phyloP scores from a whole-genome alignment of 2,888 invertebrate genomes.

The Acheta domesticus region DNA sequence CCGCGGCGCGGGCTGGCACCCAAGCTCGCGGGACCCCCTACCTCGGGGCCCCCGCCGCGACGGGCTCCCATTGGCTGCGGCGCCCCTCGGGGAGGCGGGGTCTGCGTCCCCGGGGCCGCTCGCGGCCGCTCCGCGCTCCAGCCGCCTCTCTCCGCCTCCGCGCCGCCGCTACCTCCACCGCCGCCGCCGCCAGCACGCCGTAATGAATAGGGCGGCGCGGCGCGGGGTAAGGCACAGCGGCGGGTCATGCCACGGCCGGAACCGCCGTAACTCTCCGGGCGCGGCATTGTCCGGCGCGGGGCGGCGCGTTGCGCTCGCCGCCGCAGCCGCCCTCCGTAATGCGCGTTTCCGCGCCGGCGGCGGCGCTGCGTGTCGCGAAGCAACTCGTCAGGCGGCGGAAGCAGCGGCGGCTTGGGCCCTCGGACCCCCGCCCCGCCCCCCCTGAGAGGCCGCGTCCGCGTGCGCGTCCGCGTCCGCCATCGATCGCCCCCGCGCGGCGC shows the following conservation, averaged over 20 bases:
- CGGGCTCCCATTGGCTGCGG: not conserved
- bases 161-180: not conserved
- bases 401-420: not conserved
- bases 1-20: not conserved
- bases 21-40: slow-evolving; percentile 6
- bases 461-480: not conserved
- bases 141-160: not conserved
- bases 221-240: not conserved
- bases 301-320: not conserved
- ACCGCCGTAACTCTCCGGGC: slow-evolving; percentile 1
- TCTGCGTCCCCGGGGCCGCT: slow-evolving; percentile 1
- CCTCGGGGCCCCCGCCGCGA: slow-evolving; percentile 6
- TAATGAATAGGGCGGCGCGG: slow-evolving; percentile 3
- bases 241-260: slow-evolving; percentile 18
- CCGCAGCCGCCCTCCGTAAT: not conserved
- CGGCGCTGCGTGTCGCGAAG: slow-evolving; percentile 18
- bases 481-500: not conserved
- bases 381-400: slow-evolving; percentile 9
- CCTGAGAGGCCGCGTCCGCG: not conserved
- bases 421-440: not conserved
- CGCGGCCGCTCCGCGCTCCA: not conserved
- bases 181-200: not conserved
- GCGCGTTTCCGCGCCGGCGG: not conserved
- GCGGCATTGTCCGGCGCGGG: not conserved
- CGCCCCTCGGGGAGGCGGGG: slow-evolving; percentile 18